Evolutionary conservation across 2,888 invertebrate species (phyloP), one percentile per base, ranked within the genome.

Genomic region (Xylophagus ater): DNA sequence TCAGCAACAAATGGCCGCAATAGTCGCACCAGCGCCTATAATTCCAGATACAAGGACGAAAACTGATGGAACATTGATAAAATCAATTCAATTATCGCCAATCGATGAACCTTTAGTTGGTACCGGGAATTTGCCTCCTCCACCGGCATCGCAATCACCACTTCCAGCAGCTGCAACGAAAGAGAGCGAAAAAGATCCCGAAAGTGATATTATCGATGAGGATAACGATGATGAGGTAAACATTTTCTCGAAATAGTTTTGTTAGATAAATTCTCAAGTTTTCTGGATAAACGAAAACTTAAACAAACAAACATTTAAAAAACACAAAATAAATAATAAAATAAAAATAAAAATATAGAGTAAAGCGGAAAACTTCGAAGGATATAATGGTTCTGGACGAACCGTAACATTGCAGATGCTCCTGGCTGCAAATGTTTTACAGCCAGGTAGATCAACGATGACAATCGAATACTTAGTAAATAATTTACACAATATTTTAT

Each of bases 391-490:
- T 15, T 58, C 76, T 12, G 74, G 74, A 2, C 69, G 76, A 52
- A 78, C 80, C 44, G 82, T 90, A 12, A 89, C 89, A 8, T 66
- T 92, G 46, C 84, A 84, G 62, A 90, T 87, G 76, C 68, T 92
- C 32, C 69, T 92, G 57, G 76, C 81, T 50, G 88, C 88, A 38
- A 83, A 84, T 58, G 80, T 90, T 57, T 69, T 90, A 44, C 78
- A 83, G 54, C 81, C 89, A 31, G 89, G 88, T 28, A 78, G 76
- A 56, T 84, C 83, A 28, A 72, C 81, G 37, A 81, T 92, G 80
- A 83, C 88, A 35, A 84, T 90, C 53, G 89, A 90, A 61, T 90
- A 90, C 66, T 70, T 90, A 73, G 87, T 85, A 69, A 60, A 58
- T 51, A 44, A 37, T 12, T 38, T 40, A 20, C 19, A 31, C 21